phyloP scores from a whole-genome alignment of 2,888 invertebrate species.

The Linnaemya tessellans region DNA sequence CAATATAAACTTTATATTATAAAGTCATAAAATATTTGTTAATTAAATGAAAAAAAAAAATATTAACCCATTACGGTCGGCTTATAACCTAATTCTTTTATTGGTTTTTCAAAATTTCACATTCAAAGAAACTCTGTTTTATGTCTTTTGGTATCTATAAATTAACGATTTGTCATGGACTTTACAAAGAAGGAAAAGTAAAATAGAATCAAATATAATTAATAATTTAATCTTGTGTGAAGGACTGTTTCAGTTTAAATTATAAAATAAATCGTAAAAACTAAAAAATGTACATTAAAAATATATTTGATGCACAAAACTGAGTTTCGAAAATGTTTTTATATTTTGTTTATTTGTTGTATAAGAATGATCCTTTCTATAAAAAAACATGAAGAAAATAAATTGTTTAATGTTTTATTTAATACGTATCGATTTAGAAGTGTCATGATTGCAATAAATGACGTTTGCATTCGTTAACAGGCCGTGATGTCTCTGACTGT shows the following conservation, averaged over 20 bases:
- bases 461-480: too few species aligned
- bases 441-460: too few species aligned
- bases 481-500: too few species aligned
- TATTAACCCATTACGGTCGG: slow-evolving; percentile 43
- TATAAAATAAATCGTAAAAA: slow-evolving; percentile 26
- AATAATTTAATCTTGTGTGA: slow-evolving; percentile 9
- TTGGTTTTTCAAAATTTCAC: not conserved
- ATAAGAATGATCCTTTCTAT: too few species aligned
- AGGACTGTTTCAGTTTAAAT: slow-evolving; percentile 6
- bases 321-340: not conserved
- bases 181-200: not conserved
- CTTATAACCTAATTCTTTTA: slow-evolving; percentile 26
- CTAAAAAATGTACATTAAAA: not conserved
- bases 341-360: not conserved
- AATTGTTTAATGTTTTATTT: too few species aligned
- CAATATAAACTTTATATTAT: too few species aligned
- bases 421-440: too few species aligned
- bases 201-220: slow-evolving; percentile 3
- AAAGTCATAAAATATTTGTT: slow-evolving; percentile 61
- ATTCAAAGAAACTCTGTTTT: slow-evolving; percentile 1
- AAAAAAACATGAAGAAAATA: too few species aligned
- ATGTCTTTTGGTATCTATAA: slow-evolving; percentile 8
- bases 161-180: slow-evolving; percentile 50
- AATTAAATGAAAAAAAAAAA: slow-evolving; percentile 52
- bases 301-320: slow-evolving; percentile 1